Evolutionary conservation across 1,140 invertebrate species (phyloP).

Genomic region (Drosophila tristis): DNA sequence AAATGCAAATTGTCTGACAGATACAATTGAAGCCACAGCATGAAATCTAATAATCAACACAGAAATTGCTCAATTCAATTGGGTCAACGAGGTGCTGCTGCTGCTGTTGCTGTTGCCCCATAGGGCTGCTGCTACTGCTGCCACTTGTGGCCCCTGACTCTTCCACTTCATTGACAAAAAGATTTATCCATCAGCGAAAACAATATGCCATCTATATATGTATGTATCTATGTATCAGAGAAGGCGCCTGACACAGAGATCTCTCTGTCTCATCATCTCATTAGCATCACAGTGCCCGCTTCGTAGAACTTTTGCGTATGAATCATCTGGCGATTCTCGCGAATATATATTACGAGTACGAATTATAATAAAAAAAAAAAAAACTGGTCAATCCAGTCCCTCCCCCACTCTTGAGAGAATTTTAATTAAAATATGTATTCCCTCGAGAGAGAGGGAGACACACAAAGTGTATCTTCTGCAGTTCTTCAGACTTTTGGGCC

Average conservation of each 20-base stretch:
- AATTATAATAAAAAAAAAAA: not conserved
- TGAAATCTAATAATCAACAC: constrained; percentile 70
- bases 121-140: not conserved
- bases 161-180: constrained; percentile 2
- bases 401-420: constrained; percentile 11
- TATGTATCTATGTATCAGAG: too few relatives aligned
- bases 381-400: constrained; percentile 60
- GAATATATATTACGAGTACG: constrained; percentile 5
- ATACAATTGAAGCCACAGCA: constrained; percentile 58
- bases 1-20: constrained; percentile 50
- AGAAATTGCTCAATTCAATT: constrained; percentile 75
- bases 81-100: constrained; percentile 58
- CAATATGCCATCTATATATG: not conserved
- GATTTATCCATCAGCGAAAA: constrained; percentile 5
- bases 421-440: constrained; percentile 21
- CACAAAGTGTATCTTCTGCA: constrained; percentile 32
- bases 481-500: constrained; percentile 20
- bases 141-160: too few relatives aligned
- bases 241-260: not conserved
- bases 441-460: constrained; percentile 13
- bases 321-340: constrained; percentile 35
- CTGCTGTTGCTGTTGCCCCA: not conserved
- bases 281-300: constrained; percentile 47
- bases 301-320: constrained; percentile 38
- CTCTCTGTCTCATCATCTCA: constrained; percentile 33